Evolutionary conservation across 2,888 invertebrate species (phyloP), one percentile per base, ranked within the genome.

Genomic region (Hoplodrina blanda): DNA sequence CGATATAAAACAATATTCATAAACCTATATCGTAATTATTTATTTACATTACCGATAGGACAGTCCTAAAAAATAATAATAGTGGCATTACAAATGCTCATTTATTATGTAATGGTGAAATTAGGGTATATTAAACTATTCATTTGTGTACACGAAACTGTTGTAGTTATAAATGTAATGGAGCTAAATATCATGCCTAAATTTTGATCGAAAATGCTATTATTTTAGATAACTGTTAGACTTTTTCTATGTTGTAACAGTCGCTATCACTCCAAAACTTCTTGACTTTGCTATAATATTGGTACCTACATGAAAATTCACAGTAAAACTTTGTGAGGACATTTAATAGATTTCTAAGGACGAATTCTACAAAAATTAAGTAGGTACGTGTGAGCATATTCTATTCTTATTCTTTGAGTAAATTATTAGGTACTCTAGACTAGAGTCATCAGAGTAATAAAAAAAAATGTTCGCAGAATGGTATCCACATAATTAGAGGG

Each of bases 41-140:
- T 74, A 57, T 62, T 61, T 64, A 76, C 13, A 4, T 66, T 64
- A 62, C 52, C 10, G 68, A 80, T 68, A 80, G 65, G 37, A 46
- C 13, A 30, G 10, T 53, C 57, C n/a, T n/a, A n/a, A 19, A 59
- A 52, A 62, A 49, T 44, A 63, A 70, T 78, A 68, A 52, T 65
- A 19, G 8, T 17, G 33, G 10, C 30, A 55, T 73, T 62, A 56
- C 25, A 54, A 15, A n/a, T n/a, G 15, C 17, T 11, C 33, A 49
- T 30, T 56, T 11, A 50, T 67, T 55, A 76, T 78, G 64, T 74
- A 80, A 78, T 59, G 46, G 10, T 59, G 66, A 70, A 55, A 66
- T 81, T 73, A 68, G 10, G 44, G 41, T 13, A 41, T 13, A 41
- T 41, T 41, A 41, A 11, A 41, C 41, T 41, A 41, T 41, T 41